Evolutionary conservation across 1,140 invertebrate species (phyloP).

Genomic region (Ooceraea biroi): DNA sequence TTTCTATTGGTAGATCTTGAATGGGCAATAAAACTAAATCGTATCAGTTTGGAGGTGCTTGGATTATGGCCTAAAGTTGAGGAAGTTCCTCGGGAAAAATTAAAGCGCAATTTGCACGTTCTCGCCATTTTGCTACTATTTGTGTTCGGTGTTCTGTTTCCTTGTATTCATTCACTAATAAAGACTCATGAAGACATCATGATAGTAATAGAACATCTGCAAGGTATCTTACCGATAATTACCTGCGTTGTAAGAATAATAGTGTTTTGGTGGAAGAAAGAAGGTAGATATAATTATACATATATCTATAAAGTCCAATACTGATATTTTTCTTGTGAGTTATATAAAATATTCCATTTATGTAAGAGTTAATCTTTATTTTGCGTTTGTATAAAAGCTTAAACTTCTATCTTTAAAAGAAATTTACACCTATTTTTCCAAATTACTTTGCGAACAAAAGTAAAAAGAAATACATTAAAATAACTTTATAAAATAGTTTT

Average conservation of each 20-base stretch:
- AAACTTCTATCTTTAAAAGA: no score
- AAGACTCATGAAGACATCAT: background rate
- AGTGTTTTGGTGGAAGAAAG: background rate
- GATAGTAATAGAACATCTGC: constrained; percentile 4
- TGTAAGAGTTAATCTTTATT: no score
- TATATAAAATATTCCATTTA: no score
- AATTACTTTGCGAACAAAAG: no score
- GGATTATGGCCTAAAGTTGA: background rate
- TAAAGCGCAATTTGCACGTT: background rate
- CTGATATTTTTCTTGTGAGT: no score
- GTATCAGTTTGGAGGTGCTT: background rate
- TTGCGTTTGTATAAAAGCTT: no score
- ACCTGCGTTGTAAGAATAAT: constrained; percentile 14
- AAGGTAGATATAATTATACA: constrained; percentile 23
- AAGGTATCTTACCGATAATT: background rate
- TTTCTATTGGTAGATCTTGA: background rate
- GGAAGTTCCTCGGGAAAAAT: background rate
- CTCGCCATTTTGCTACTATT: background rate
- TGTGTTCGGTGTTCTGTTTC: background rate
- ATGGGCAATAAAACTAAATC: background rate
- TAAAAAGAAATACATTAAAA: no score
- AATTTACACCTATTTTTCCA: no score
- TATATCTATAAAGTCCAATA: no score
- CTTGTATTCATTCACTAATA: background rate
- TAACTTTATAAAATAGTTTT: no score